Evolutionary conservation across 2,113 vertebrate genomes (phyloP).

Genomic region (Ptilonorhynchus violaceus): DNA sequence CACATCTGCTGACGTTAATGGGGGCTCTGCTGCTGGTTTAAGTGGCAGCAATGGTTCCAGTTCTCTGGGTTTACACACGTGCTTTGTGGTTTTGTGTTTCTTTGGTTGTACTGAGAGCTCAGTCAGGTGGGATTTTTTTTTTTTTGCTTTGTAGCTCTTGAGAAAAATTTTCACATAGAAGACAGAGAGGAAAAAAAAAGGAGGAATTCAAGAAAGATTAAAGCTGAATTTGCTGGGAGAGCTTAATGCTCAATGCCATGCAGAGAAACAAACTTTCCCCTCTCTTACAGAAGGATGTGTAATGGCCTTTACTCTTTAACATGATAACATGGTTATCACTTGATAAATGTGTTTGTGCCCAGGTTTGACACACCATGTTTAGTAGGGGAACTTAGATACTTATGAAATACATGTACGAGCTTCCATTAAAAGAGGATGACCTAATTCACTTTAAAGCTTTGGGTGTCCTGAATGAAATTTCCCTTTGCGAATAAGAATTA

Average conservation of each 20-base stretch:
- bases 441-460: neutral
- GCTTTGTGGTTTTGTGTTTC: neutral
- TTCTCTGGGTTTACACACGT: neutral
- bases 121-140: neutral
- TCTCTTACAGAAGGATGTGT: neutral
- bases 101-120: neutral
- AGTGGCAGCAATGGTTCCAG: neutral
- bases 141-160: neutral
- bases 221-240: neutral
- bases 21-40: neutral
- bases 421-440: neutral
- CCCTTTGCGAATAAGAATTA: neutral
- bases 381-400: neutral
- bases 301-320: neutral
- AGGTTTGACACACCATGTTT: neutral
- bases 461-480: neutral
- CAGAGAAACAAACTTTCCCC: neutral
- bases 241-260: neutral
- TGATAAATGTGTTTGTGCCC: neutral
- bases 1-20: neutral
- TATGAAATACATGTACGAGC: neutral
- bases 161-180: neutral
- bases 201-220: neutral
- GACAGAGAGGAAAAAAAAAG: neutral
- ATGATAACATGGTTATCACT: neutral